Evolutionary conservation across 1,140 invertebrate genomes (phyloP).

Genomic region (Luehdorfia chinensis): DNA sequence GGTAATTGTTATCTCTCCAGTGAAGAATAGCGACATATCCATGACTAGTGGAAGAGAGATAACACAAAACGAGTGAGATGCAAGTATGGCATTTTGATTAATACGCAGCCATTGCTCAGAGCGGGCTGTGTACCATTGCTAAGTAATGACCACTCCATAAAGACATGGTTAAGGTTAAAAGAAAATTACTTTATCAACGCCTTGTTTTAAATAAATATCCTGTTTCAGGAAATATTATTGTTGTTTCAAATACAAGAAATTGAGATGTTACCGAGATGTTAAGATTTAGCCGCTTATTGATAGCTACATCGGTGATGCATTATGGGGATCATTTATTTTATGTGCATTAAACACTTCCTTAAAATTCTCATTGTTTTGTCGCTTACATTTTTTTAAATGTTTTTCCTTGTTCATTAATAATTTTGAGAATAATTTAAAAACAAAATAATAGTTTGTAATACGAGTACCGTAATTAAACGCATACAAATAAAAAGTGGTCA

Average conservation of each 20-base stretch:
- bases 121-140: constrained; percentile 75
- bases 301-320: constrained; percentile 69
- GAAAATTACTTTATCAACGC: constrained; percentile 77
- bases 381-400: too few species aligned
- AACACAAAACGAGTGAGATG: constrained; percentile 55
- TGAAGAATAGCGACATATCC: constrained; percentile 52
- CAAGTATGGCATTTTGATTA: constrained; percentile 77
- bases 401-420: constrained; percentile 16
- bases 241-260: constrained; percentile 73
- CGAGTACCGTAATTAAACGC: too few species aligned
- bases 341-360: constrained; percentile 11
- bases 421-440: constrained; percentile 6
- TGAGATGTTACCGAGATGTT: constrained; percentile 71
- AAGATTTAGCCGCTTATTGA: constrained; percentile 71
- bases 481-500: too few species aligned
- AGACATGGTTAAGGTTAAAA: constrained; percentile 77
- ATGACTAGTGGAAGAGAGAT: constrained; percentile 59
- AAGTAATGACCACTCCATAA: constrained; percentile 77
- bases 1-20: constrained; percentile 31
- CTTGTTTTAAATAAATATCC: constrained; percentile 77
- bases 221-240: constrained; percentile 77
- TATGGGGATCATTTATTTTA: constrained; percentile 61
- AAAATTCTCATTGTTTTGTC: not conserved
- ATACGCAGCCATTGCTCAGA: constrained; percentile 76
- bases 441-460: constrained; percentile 15